Evolutionary conservation across 2,888 invertebrate genomes (phyloP).

Genomic region (Tolmerus cingulatus): DNA sequence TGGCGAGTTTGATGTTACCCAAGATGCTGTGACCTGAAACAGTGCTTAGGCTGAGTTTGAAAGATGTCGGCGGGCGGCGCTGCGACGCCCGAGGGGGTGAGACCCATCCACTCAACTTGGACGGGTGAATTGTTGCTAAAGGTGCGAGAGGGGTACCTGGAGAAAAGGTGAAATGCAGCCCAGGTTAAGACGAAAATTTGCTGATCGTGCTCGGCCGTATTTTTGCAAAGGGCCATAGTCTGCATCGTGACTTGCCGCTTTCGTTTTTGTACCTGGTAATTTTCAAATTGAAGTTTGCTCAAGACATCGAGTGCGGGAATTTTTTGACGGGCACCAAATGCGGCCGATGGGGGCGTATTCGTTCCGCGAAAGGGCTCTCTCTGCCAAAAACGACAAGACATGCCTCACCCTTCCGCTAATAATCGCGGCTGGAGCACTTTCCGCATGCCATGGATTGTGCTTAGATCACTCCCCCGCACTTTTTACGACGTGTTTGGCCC

Average conservation of each 20-base stretch:
- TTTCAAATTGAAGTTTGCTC: constrained; percentile 17
- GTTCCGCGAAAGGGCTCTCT: not conserved
- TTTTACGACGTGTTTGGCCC: not conserved
- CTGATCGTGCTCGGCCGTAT: not conserved
- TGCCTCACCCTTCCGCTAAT: not conserved
- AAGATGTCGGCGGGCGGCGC: not conserved
- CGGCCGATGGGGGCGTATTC: not conserved
- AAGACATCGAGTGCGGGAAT: not conserved
- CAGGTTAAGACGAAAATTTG: constrained; percentile 27
- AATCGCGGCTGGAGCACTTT: not conserved
- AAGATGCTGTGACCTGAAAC: constrained; percentile 34
- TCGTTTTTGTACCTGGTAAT: constrained; percentile 27
- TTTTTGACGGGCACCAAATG: not conserved
- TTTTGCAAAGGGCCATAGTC: constrained; percentile 20
- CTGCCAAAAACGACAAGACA: not conserved
- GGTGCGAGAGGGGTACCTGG: not conserved
- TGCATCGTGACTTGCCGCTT: constrained; percentile 30
- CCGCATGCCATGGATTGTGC: not conserved
- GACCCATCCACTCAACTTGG: not conserved
- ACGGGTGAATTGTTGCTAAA: not conserved
- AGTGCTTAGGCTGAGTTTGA: constrained; percentile 3
- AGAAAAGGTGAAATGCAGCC: constrained; percentile 34
- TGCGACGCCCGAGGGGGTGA: not conserved
- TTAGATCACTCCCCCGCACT: not conserved
- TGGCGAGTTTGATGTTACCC: constrained; percentile 22